A percentile compares a stretch with the other conserved stretches of the same genome.
These are phyloP conservation scores for Bombus huntii DNA, from an alignment of 1,140 invertebrate genomes.

Conservation along the genomic window DNA sequence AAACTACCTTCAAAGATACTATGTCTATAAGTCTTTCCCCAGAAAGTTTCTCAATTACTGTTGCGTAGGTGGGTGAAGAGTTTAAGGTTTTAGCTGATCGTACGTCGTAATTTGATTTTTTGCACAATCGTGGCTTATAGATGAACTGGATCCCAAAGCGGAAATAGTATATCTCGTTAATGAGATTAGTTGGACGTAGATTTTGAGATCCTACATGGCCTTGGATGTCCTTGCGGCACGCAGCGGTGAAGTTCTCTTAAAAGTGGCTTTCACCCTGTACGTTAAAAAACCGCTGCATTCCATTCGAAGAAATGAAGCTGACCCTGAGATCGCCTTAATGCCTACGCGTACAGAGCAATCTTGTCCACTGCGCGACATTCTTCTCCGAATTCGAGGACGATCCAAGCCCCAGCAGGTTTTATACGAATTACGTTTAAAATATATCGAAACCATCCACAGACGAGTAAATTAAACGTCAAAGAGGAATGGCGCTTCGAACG, in stretches of 20 bases:
- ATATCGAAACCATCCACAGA: neutral
- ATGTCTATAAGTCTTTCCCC: neutral
- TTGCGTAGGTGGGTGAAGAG: neutral
- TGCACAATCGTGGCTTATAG: neutral
- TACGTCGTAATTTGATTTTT: neutral
- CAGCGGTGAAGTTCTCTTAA: neutral
- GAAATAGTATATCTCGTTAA: neutral
- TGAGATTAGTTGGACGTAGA: neutral
- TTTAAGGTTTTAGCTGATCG: neutral
- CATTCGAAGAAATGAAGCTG: conserved; percentile 12
- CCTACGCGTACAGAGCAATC: conserved; percentile 7
- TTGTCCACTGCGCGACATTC: neutral
- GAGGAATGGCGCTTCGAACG: neutral
- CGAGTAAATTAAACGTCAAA: neutral
- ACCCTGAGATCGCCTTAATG: conserved; percentile 14
- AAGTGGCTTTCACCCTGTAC: neutral
- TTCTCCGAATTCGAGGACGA: conserved; percentile 9
- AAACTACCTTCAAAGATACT: neutral
- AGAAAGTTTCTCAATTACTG: neutral
- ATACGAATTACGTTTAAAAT: neutral
- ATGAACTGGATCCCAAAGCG: neutral
- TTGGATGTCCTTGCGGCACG: neutral
- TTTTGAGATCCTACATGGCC: neutral
- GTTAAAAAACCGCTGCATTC: conserved; percentile 8
- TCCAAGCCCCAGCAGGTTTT: neutral